These are phyloP conservation scores for Siphlonurus alternatus DNA, from an alignment of 2,888 invertebrate species.

Conservation along the genomic window DNA sequence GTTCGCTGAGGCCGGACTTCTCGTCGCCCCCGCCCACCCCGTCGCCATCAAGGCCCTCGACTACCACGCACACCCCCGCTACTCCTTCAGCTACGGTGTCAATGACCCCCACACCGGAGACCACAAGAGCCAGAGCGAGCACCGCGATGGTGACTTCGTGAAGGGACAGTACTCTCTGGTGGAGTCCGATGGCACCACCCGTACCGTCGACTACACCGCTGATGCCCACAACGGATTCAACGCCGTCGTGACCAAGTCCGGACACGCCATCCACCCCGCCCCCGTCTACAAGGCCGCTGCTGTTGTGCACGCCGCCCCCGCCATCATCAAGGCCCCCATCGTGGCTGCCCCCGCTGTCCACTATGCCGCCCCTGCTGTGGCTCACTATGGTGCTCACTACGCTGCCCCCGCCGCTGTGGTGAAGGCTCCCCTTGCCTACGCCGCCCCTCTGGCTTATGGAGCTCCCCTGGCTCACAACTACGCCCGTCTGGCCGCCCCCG, in stretches of 20 bases:
- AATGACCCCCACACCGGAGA: constrained; percentile 3
- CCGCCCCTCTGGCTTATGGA: not conserved
- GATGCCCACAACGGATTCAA: constrained; percentile 1
- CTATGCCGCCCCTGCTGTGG: not conserved
- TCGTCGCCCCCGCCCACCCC: not conserved
- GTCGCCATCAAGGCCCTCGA: not conserved
- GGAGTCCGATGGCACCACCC: not conserved
- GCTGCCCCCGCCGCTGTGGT: not conserved
- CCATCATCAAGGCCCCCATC: not conserved
- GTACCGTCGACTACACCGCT: constrained; percentile 2
- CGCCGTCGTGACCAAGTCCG: not conserved
- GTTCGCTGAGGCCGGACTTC: not conserved
- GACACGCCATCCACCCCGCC: constrained; percentile 2
- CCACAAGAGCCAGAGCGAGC: not conserved
- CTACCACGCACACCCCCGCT: not conserved
- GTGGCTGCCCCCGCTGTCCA: not conserved
- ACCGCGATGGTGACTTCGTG: not conserved
- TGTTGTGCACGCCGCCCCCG: not conserved
- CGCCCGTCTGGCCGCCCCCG: not conserved
- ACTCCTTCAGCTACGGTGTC: constrained; percentile 1
- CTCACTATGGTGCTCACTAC: too few species aligned
- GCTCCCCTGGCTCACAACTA: not conserved
- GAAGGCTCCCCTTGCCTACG: not conserved
- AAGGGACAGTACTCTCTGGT: constrained; percentile 2
- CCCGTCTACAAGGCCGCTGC: not conserved